phyloP scores from a whole-genome alignment of 2,797 vertebrate genomes.

The Merluccius polli region DNA sequence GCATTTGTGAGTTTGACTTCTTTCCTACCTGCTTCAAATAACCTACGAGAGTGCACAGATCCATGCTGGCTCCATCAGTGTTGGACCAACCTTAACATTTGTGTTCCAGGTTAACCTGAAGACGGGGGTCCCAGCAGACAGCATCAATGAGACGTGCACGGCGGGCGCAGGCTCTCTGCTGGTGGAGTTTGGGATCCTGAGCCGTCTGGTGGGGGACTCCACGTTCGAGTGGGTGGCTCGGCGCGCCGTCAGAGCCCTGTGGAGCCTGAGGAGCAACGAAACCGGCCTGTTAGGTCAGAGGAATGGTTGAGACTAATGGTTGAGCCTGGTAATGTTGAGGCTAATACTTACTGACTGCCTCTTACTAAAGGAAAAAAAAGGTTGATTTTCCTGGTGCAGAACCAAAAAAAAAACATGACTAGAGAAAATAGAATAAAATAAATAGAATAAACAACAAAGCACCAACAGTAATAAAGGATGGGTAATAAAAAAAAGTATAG shows the following conservation, averaged over 20 bases:
- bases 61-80: not conserved
- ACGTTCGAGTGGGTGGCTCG: conserved; percentile 97
- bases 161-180: conserved; percentile 92
- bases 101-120: conserved; percentile 88
- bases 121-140: conserved; percentile 87
- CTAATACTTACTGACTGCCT: not conserved
- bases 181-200: conserved; percentile 96
- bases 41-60: not conserved
- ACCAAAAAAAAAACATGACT: no score
- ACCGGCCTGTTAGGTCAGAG: conserved; percentile 88
- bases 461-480: no score
- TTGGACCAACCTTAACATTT: not conserved
- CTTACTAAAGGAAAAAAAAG: not conserved
- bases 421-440: not conserved
- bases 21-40: not conserved
- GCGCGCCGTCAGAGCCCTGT: conserved; percentile 90
- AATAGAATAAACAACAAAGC: no score
- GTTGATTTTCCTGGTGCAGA: not conserved
- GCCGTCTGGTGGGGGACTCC: conserved; percentile 91
- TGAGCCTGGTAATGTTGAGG: not conserved
- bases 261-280: conserved; percentile 90
- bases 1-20: not conserved
- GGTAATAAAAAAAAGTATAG: no score
- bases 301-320: not conserved
- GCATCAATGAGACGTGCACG: conserved; percentile 94